Evolutionary conservation across 2,888 invertebrate genomes (phyloP).

Genomic region (Branchellion lobata): DNA sequence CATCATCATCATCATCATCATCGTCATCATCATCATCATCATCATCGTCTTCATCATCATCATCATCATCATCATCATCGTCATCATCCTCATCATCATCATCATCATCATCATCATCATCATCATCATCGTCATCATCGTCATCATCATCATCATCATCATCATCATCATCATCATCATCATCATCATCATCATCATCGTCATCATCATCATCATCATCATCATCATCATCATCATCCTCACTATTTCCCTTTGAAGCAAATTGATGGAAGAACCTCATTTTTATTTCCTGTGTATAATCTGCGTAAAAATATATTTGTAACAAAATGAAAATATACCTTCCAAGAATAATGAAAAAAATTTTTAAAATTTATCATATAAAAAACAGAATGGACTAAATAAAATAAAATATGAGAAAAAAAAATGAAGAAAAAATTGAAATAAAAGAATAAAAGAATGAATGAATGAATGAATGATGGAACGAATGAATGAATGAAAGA

Average conservation of each 20-base stretch:
- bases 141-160: slow-evolving; percentile 29
- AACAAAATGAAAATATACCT: too few relatives aligned
- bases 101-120: slow-evolving; percentile 38
- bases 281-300: slow-evolving; percentile 64
- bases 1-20: neutral
- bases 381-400: too few relatives aligned
- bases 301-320: too few relatives aligned
- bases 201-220: slow-evolving; percentile 32
- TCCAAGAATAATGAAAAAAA: too few relatives aligned
- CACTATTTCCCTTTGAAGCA: slow-evolving; percentile 65
- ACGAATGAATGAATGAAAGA: too few relatives aligned
- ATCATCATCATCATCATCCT: slow-evolving; percentile 17
- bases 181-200: slow-evolving; percentile 40
- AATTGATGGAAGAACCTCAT: slow-evolving; percentile 64
- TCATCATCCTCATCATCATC: slow-evolving; percentile 54
- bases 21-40: slow-evolving; percentile 16
- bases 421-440: too few relatives aligned
- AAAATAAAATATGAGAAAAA: too few relatives aligned
- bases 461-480: too few relatives aligned
- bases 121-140: slow-evolving; percentile 38
- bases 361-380: too few relatives aligned
- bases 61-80: neutral
- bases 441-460: too few relatives aligned
- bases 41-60: slow-evolving; percentile 1
- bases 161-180: slow-evolving; percentile 24